Evolutionary conservation across 53 echinoderm and acorn worm species (phyloP), one percentile per base, ranked within the genome.

Genomic region (Patiria pectinifera): DNA sequence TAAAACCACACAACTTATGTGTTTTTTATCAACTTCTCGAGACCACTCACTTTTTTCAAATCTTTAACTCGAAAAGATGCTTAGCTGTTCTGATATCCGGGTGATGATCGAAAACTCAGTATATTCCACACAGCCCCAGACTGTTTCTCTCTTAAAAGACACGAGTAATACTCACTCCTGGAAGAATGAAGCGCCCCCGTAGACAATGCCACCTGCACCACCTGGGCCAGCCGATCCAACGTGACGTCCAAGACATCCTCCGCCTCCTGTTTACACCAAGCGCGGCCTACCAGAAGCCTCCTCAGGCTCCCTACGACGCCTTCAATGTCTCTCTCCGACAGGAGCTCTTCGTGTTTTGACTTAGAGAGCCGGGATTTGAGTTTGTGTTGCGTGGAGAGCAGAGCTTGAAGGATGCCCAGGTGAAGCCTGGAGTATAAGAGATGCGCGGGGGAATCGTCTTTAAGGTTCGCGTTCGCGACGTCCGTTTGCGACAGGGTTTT

Each of bases 171-270:
- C 92, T 76, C 84, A 94, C 94, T 83, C 46, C 87, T 94, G 49
- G 84, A 78, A 72, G 82, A 85, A n/a, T 76, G 85, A 35, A 92
- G 86, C 15, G 79, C 76, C 46, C 94, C 92, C 59, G 92, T 85
- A 11, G 89, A 87, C 59, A 89, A 48, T 26, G 94, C 89, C 45
- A 94, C 94, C 59, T 94, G 94, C 11, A 92, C 83, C 18, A 89
- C 92, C 48, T 94, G 94, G 71, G 91, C 91, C 46, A 94, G 76
- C 26, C 94, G 75, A 59, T 94, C 94, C 89, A 94, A 63, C 35
- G 92, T 44, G 25, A 85, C 44, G 46, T 85, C 91, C 21, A 94
- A 71, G 18, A 74, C 78, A 43, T 91, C 93, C 59, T 25, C 24
- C 9, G 58, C 79, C 61, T 91, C 91, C 61, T 35, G 22, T 6